Evolutionary conservation across 2,113 vertebrate genomes (phyloP), one percentile per base, ranked within the genome.

Genomic region (Geothlypis trichas): DNA sequence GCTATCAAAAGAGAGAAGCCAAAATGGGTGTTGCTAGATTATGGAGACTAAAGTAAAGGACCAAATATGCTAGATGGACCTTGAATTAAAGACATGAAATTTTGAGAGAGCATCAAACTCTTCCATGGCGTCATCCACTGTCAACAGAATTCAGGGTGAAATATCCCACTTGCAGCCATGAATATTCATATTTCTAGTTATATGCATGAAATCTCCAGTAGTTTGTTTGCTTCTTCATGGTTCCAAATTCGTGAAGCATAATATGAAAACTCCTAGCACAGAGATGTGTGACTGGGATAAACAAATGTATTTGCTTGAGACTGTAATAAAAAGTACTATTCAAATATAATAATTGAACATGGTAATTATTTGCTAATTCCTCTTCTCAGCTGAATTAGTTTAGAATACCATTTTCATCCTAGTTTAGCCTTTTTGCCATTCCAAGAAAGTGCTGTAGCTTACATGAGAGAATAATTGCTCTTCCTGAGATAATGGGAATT

Each of bases 401-500:
- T 89, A 89, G 61, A 89, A 89, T 33, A 85, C 21, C 26, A 69
- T 89, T 92, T 91, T 80, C 31, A 73, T 76, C 46, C 76, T 41
- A 67, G 31, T 59, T 93, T 75, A 86, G 61, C 16, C 61, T 93
- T 96, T 90, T 95, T 94, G 59, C 69, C 61, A 51, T 83, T 95
- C 73, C 77, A 71, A 95, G 42, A 80, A 19, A 87, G 87, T 82
- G 82, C 37, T 73, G 76, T 68, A 85, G 55, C 90, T 80, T 88
- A 66, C 44, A 55, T 76, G 14, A 68, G 61, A 93, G 73, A 95
- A 83, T 89, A 91, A 95, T 61, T 91, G 67, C 57, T 91, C 72
- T 92, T 95, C 37, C 79, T 95, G 74, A 95, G 76, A 93, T 67
- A 94, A 95, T 33, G 72, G 59, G 89, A 91, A 94, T 76, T 94